Percentiles rank a stretch among this genome's conserved stretches.
These are phyloP conservation scores for Cranoglanis bouderius DNA, from an alignment of 2,113 vertebrate species.

Conservation along the genomic window DNA sequence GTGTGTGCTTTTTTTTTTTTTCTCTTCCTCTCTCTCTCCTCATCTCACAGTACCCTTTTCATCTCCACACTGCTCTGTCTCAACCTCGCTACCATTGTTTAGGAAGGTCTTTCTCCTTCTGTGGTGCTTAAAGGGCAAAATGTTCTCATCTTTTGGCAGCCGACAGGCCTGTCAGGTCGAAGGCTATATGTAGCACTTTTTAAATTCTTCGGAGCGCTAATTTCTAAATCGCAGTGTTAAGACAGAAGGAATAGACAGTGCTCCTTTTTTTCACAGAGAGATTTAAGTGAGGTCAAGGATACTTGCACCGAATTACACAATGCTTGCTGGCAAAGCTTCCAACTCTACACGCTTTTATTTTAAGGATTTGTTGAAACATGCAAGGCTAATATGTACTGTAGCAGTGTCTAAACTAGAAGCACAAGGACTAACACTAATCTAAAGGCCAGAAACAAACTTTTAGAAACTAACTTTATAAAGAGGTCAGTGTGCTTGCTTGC, in stretches of 20 bases:
- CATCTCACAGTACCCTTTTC: not conserved
- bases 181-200: not conserved
- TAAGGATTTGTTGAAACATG: not conserved
- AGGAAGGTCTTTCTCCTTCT: not conserved
- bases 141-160: conserved; percentile 10
- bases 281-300: not conserved
- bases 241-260: not conserved
- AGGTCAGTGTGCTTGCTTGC: not conserved
- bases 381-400: no score
- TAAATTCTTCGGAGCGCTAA: not conserved
- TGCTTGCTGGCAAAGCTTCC: not conserved
- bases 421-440: not conserved
- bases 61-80: not conserved
- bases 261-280: not conserved
- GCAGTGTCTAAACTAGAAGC: not conserved
- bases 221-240: not conserved
- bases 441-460: not conserved
- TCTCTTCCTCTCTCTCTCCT: not conserved
- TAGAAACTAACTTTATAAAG: not conserved
- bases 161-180: not conserved
- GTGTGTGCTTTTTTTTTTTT: not conserved
- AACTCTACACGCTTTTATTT: not conserved
- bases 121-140: not conserved
- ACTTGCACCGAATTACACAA: not conserved
- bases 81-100: not conserved